Percentiles rank a stretch among this genome's conserved stretches.
phyloP scores from a whole-genome alignment of 2,888 invertebrate genomes.

The Ceratothoa steindachneri region DNA sequence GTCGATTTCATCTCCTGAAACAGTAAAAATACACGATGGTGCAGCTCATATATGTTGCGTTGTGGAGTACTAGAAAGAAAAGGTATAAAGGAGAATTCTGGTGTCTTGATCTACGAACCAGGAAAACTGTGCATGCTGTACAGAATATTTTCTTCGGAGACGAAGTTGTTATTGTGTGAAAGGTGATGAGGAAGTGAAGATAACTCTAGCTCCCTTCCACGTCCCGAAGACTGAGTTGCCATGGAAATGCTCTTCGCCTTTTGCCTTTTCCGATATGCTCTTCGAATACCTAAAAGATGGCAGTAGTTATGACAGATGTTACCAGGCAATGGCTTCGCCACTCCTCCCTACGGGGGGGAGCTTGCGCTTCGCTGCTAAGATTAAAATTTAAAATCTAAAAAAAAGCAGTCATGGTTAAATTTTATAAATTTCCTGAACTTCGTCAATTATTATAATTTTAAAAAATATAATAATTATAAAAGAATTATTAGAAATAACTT shows the following conservation, averaged over 20 bases:
- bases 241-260: conserved; percentile 30
- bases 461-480: too few species aligned
- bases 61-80: background rate
- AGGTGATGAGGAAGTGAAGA: conserved; percentile 74
- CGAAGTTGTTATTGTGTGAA: conserved; percentile 66
- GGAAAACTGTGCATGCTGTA: conserved; percentile 59
- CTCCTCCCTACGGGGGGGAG: too few species aligned
- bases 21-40: background rate
- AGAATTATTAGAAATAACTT: too few species aligned
- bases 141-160: conserved; percentile 77
- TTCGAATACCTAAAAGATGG: conserved; percentile 16
- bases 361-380: too few species aligned
- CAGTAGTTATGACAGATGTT: too few species aligned
- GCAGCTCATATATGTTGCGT: background rate
- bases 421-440: too few species aligned
- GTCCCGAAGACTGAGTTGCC: conserved; percentile 41
- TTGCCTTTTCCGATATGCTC: conserved; percentile 20
- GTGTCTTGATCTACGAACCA: conserved; percentile 17
- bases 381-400: too few species aligned
- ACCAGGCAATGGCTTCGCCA: too few species aligned
- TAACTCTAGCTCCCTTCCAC: conserved; percentile 67
- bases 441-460: too few species aligned
- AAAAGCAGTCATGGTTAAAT: too few species aligned
- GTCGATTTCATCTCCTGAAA: conserved; percentile 36
- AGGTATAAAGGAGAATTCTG: background rate